Base-by-base conservation (phyloP, 2,797 vertebrate genomes). In the Columba guinea region DNA sequence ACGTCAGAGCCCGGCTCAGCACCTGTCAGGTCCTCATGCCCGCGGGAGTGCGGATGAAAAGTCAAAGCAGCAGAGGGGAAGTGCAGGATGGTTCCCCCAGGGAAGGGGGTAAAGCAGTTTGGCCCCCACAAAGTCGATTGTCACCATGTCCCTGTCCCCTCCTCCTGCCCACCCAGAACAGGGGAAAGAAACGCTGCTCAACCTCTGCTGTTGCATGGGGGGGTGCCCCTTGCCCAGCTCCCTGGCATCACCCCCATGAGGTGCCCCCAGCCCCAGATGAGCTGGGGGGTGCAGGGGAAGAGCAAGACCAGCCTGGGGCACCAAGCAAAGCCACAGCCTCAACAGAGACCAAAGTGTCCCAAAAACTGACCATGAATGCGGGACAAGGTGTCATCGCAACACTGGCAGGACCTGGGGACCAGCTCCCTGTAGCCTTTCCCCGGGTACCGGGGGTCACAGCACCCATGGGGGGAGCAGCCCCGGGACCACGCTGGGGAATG, bases 241-340 rank as follows among this genome's bases (percentile, higher is more conserved):
- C 55, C 34, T 3, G 7, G 26, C 10, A 13, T n/a, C n/a, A 22
- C 10, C 52, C 34, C 30, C 4, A 1, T 3, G 13, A 59, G 60
- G 19, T 2, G 18, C 27, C 27, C n/a, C 32, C 49, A 35, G 27
- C 26, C 44, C 16, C 53, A 46, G 23, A 67, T 0, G 3, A 15
- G 15, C 19, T 15, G 13, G 4, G 22, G 14, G 5, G 8, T 44
- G 41, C 41, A 44, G 9, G 11, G 14, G 5, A 51, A 18, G 7
- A 68, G 24, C 0, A 1, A 67, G 37, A 22, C 8, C 1, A 2
- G 1, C 3, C 18, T 4, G n/a, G 9, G 68, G 21, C 73, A 26
- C 24, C 32, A 4, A 13, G 52, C 4, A 23, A 34, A 49, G 21
- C 17, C 69, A 30, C 2, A 2, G 17, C 7, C 7, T 9, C 22